Percentiles rank a stretch among this genome's conserved stretches.
These are phyloP conservation scores for Eupithecia pulchellata DNA, from an alignment of 2,888 invertebrate genomes.

Conservation along the genomic window DNA sequence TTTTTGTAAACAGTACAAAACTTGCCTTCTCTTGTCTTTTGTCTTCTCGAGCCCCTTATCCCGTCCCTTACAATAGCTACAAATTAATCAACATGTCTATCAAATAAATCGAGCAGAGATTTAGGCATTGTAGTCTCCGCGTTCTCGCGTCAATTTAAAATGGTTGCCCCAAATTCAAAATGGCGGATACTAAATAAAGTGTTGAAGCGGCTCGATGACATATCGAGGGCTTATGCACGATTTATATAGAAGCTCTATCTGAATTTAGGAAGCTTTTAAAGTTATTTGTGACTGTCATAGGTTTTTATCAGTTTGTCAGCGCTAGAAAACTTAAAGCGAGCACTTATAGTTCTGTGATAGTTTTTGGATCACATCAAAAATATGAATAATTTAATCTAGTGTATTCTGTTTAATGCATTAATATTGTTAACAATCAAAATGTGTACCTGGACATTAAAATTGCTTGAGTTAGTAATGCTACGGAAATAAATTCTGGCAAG, in stretches of 20 bases:
- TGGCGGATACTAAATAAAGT: constrained; percentile 49
- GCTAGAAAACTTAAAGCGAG: too few relatives aligned
- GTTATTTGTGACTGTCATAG: constrained; percentile 14
- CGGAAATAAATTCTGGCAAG: background rate
- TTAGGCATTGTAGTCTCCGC: constrained; percentile 50
- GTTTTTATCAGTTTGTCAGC: background rate
- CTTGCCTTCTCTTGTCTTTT: background rate
- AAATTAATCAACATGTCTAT: constrained; percentile 44
- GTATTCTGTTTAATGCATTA: too few relatives aligned
- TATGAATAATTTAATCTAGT: too few relatives aligned
- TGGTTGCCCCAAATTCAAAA: constrained; percentile 49
- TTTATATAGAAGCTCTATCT: constrained; percentile 45
- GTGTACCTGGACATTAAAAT: too few relatives aligned
- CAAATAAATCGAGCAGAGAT: constrained; percentile 56
- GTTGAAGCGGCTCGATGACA: constrained; percentile 38
- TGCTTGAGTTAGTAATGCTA: too few relatives aligned
- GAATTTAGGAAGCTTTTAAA: constrained; percentile 20
- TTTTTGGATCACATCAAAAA: background rate
- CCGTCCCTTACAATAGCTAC: constrained; percentile 18
- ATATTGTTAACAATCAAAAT: too few relatives aligned
- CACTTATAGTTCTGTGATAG: too few relatives aligned
- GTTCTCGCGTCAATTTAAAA: constrained; percentile 51
- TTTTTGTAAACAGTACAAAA: too few relatives aligned
- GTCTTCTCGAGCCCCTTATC: background rate
- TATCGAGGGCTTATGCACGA: constrained; percentile 45